Conservation (phyloP, 2,113 vertebrate genomes). For the Eptatretus burgeri region DNA sequence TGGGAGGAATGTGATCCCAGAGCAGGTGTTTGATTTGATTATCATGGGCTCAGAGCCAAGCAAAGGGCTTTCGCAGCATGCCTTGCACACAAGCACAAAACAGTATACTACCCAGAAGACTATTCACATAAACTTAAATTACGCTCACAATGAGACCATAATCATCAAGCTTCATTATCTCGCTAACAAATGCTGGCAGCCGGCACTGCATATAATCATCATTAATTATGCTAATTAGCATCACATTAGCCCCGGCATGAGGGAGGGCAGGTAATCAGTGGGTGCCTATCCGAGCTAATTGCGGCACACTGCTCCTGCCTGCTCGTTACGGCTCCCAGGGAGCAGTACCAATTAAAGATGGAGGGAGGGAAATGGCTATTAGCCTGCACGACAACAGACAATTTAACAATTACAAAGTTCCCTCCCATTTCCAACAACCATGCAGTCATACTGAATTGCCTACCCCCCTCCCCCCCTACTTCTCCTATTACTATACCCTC, state of each 20-base stretch:
- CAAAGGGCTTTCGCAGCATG: no score
- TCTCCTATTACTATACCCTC: no score
- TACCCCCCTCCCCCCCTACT: no score
- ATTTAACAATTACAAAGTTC: slow-evolving; percentile 4
- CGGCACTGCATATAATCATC: slow-evolving; percentile 4
- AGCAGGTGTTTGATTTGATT: no score
- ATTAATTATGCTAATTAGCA: slow-evolving; percentile 6
- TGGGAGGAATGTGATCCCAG: no score
- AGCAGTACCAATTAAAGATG: neutral
- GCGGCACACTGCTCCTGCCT: neutral
- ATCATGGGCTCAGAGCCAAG: no score
- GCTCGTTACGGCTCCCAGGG: neutral
- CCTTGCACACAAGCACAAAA: no score
- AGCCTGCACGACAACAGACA: neutral
- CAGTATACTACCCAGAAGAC: no score
- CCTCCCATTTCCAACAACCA: no score
- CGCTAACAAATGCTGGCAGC: slow-evolving; percentile 2
- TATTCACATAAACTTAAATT: neutral
- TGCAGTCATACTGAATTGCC: no score
- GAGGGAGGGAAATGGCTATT: slow-evolving; percentile 1
- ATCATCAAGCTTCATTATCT: neutral
- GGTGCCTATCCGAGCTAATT: neutral
- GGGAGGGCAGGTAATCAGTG: neutral
- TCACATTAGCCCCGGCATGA: slow-evolving; percentile 1
- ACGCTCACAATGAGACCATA: neutral